Conservation (phyloP, 2,888 invertebrate species). For the Ditula angustiorana region DNA sequence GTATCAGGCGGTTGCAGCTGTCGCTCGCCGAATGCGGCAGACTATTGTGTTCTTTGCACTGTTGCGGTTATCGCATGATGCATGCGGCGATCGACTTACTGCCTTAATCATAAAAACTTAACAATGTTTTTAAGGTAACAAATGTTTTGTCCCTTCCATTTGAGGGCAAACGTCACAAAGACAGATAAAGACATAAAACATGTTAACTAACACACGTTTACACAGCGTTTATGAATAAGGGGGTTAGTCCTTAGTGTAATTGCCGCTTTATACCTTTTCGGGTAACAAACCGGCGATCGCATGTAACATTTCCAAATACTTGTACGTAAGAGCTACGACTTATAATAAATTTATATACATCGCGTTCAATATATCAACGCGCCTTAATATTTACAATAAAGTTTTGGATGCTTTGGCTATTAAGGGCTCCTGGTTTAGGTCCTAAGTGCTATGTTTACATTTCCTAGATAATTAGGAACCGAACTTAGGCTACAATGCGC, state of each 20-base stretch:
- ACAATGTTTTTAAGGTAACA: no score
- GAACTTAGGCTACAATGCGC: conserved; percentile 51
- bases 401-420: conserved; percentile 83
- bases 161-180: no score
- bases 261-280: not conserved
- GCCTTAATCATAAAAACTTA: no score
- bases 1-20: no score
- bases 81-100: no score
- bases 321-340: conserved; percentile 30
- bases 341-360: conserved; percentile 58
- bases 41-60: no score
- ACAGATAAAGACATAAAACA: no score
- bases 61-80: no score
- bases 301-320: conserved; percentile 28
- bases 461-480: conserved; percentile 65
- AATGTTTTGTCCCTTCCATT: no score
- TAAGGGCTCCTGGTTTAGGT: conserved; percentile 64
- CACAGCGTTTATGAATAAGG: no score
- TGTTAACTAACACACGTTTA: no score
- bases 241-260: not conserved
- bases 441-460: conserved; percentile 43
- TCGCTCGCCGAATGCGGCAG: no score
- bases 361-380: conserved; percentile 54
- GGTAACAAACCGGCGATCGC: conserved; percentile 13
- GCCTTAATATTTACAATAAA: conserved; percentile 79